phyloP scores from a whole-genome alignment of 2,888 invertebrate genomes.

The Eucriotettix oculatus region DNA sequence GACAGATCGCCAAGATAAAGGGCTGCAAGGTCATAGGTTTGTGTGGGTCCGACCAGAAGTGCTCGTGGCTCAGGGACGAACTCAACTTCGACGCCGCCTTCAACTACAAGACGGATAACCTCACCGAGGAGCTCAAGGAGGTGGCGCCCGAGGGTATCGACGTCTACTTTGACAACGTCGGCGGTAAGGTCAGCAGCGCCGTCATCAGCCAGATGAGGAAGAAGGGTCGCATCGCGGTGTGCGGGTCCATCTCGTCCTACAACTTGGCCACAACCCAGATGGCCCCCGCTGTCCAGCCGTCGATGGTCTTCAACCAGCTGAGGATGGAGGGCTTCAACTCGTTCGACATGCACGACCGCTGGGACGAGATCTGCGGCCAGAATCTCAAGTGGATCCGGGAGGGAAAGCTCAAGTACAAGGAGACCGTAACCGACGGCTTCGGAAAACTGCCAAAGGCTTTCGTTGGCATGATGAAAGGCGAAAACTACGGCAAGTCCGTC shows the following conservation, averaged over 20 bases:
- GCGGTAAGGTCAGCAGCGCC: slow-evolving; percentile 42
- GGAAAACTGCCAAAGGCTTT: slow-evolving; percentile 56
- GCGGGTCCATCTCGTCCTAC: slow-evolving; percentile 47
- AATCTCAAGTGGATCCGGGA: slow-evolving; percentile 46
- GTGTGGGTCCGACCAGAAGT: slow-evolving; percentile 50
- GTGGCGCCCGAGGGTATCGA: slow-evolving; percentile 54
- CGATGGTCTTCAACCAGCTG: slow-evolving; percentile 37
- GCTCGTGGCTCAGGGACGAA: slow-evolving; percentile 40
- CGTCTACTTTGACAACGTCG: slow-evolving; percentile 65
- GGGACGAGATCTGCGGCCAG: slow-evolving; percentile 43
- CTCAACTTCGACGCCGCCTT: slow-evolving; percentile 51
- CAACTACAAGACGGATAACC: slow-evolving; percentile 49
- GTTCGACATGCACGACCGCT: slow-evolving; percentile 36
- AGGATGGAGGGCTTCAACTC: slow-evolving; percentile 45
- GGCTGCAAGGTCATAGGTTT: slow-evolving; percentile 41
- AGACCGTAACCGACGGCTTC: slow-evolving; percentile 48
- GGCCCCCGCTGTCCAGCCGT: slow-evolving; percentile 32
- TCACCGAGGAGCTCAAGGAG: slow-evolving; percentile 37
- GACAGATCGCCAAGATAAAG: slow-evolving; percentile 35
- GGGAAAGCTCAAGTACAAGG: slow-evolving; percentile 13
- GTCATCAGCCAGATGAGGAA: slow-evolving; percentile 43
- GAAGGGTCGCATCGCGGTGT: slow-evolving; percentile 43
- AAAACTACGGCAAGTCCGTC: slow-evolving; percentile 53
- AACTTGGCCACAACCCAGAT: slow-evolving; percentile 22
- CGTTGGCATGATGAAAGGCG: slow-evolving; percentile 42